Evolutionary conservation across 1,140 invertebrate species (phyloP), one percentile per base, ranked within the genome.

Genomic region (Drosophila cardini): DNA sequence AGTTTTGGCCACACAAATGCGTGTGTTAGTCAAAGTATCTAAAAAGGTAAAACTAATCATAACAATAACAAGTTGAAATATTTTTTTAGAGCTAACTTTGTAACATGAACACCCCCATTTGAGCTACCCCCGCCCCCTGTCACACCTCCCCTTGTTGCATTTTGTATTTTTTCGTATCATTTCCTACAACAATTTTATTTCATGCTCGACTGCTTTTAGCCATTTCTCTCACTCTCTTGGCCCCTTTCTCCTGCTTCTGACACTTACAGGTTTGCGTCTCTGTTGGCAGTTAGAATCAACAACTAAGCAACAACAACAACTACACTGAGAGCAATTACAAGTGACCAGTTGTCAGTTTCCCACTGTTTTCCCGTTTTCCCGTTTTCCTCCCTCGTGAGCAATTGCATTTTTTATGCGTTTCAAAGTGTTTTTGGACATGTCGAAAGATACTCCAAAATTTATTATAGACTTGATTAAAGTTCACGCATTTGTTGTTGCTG

Each of bases 361-460:
- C 72, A 72, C 50, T 50, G 45, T n/a, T 43, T 21, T 13, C 9
- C 18, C 43, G 52, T 43, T 57, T 43, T 50, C 45, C 67, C 21
- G 4, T 26, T 26, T 26, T 26, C 21, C 21, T 26, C 21, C 21
- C 21, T 26, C 21, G 21, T 55, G 60, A 53, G 53, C 76, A 86
- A 89, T 89, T 89, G 83, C 83, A 83, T 76, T 89, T 87, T 26
- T 87, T 79, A 89, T 79, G 79, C 65, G 75, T 77, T 83, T 71
- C 79, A 72, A 87, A 87, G 83, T 89, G 83, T 89, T 89, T 80
- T 63, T 60, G 63, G 81, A 81, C 81, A 78, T 85, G 83, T 89
- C n/a, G 10, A 9, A 46, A 70, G 42, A 72, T 65, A 72, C 63
- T 46, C 46, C 7, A 70, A 69, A 78, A 87, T 86, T 76, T 86